A percentile compares a stretch with the other conserved stretches of the same genome.
phyloP scores from a whole-genome alignment of 2,113 vertebrate species.

The Asarcornis scutulata region DNA sequence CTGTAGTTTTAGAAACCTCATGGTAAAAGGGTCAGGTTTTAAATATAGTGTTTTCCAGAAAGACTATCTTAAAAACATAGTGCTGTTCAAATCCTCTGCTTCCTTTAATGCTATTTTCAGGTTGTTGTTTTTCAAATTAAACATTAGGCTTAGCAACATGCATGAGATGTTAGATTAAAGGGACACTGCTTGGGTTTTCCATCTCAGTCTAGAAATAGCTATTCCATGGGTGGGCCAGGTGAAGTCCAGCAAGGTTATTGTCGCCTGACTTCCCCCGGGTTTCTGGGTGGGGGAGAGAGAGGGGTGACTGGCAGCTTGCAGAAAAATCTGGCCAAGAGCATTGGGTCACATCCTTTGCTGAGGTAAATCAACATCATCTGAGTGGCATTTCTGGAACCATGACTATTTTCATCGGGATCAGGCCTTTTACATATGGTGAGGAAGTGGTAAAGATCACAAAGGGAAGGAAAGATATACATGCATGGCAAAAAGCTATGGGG shows the following conservation, averaged over 20 bases:
- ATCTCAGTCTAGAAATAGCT: slow-evolving; percentile 73
- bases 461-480: not conserved
- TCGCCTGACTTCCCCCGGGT: slow-evolving; percentile 47
- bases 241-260: slow-evolving; percentile 63
- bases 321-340: slow-evolving; percentile 10
- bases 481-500: not conserved
- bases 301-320: not conserved
- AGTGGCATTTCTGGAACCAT: slow-evolving; percentile 8
- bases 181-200: slow-evolving; percentile 70
- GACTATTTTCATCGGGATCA: slow-evolving; percentile 49
- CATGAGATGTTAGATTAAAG: slow-evolving; percentile 77
- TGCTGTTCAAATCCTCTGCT: slow-evolving; percentile 76
- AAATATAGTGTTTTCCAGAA: slow-evolving; percentile 74
- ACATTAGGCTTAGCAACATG: slow-evolving; percentile 72
- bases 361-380: slow-evolving; percentile 53
- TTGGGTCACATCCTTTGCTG: slow-evolving; percentile 40
- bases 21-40: slow-evolving; percentile 52
- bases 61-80: slow-evolving; percentile 74
- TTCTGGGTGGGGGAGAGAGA: slow-evolving; percentile 42
- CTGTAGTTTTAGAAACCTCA: slow-evolving; percentile 59
- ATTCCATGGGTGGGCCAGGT: slow-evolving; percentile 81
- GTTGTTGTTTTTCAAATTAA: slow-evolving; percentile 71
- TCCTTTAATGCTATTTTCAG: slow-evolving; percentile 81
- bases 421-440: slow-evolving; percentile 57
- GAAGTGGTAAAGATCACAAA: slow-evolving; percentile 65